Evolutionary conservation across 2,888 invertebrate species (phyloP).

Genomic region (Altica lythri): DNA sequence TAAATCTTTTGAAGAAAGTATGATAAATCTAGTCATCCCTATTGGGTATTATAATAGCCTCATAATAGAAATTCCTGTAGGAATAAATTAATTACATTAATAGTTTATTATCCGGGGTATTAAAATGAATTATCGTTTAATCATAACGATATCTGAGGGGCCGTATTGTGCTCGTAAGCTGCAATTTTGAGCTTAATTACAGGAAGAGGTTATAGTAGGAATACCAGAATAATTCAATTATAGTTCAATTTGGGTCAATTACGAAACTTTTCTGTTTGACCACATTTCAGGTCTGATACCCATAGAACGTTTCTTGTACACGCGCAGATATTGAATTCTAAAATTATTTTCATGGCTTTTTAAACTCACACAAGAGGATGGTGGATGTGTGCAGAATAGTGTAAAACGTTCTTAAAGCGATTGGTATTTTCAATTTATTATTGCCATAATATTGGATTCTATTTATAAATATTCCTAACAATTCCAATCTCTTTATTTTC

Average conservation of each 20-base stretch:
- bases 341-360: no score
- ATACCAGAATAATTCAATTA: conserved; percentile 18
- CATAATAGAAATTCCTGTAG: conserved; percentile 40
- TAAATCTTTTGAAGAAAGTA: conserved; percentile 9
- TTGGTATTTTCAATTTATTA: no score
- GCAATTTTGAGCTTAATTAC: conserved; percentile 23
- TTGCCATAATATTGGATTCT: no score
- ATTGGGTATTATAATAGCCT: conserved; percentile 31
- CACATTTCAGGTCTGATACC: no score
- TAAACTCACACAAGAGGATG: no score
- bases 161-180: conserved; percentile 26
- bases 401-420: no score
- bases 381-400: no score
- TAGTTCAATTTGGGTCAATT: conserved; percentile 7
- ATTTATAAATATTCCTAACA: no score
- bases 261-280: conserved; percentile 3
- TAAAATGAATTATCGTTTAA: conserved; percentile 40
- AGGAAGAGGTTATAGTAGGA: conserved; percentile 10
- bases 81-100: conserved; percentile 45
- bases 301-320: no score
- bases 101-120: conserved; percentile 42
- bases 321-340: no score
- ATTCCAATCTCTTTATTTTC: no score
- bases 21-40: conserved; percentile 18
- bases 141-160: conserved; percentile 39